Evolutionary conservation across 2,113 vertebrate species (phyloP).

Genomic region (Sceloporus undulatus): DNA sequence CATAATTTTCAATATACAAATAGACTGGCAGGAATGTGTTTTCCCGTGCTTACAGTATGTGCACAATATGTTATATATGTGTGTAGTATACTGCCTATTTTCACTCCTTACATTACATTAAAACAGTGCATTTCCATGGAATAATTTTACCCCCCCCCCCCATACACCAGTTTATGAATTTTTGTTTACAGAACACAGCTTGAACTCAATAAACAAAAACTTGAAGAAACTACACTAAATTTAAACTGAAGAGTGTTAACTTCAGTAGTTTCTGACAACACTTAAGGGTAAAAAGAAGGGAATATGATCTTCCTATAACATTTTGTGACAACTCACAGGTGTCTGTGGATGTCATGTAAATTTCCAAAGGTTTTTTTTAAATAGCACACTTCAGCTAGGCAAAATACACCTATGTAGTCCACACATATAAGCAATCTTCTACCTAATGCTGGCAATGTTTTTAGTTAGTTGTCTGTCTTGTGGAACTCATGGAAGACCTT

Average conservation of each 20-base stretch:
- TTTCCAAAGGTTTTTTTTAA: neutral
- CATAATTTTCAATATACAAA: constrained; percentile 5
- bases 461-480: neutral
- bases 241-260: neutral
- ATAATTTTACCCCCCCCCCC: neutral
- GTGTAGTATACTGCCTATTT: neutral
- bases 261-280: neutral
- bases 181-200: neutral
- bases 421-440: neutral
- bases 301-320: neutral
- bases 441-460: neutral
- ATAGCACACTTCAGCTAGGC: neutral
- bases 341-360: neutral
- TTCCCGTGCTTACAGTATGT: neutral
- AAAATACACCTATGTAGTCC: neutral
- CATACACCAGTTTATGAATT: neutral
- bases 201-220: constrained; percentile 10
- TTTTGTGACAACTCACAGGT: neutral
- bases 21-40: neutral
- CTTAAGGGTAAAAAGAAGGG: neutral
- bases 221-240: neutral
- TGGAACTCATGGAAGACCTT: neutral
- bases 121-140: neutral
- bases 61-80: neutral
- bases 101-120: neutral